Conservation (phyloP, 2,888 invertebrate genomes). For the Phrixothrix hirtus region DNA sequence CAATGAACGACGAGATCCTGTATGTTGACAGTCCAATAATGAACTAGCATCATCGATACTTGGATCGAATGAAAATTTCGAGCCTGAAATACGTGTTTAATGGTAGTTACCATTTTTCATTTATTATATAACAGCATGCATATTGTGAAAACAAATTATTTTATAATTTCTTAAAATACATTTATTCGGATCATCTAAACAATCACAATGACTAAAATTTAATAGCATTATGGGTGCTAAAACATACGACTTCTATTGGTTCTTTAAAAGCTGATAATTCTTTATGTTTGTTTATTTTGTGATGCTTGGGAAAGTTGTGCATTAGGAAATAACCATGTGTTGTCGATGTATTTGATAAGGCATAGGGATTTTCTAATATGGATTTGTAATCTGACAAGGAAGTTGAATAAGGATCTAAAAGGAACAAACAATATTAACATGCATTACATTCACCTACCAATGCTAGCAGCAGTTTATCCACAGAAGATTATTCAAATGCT, state of each 20-base stretch:
- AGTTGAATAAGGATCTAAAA: conserved; percentile 5
- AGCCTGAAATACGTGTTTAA: conserved; percentile 56
- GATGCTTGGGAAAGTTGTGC: no score
- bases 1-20: conserved; percentile 76
- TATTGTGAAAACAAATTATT: no score
- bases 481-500: conserved; percentile 49
- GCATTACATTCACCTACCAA: conserved; percentile 45
- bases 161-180: no score
- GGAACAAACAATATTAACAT: conserved; percentile 21
- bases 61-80: conserved; percentile 67
- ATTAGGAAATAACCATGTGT: no score
- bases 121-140: conserved; percentile 1
- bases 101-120: not conserved
- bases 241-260: no score
- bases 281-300: no score
- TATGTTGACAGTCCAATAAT: conserved; percentile 61
- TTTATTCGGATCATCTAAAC: no score
- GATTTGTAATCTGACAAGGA: not conserved
- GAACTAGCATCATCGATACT: conserved; percentile 73
- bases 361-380: no score
- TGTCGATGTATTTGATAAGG: no score
- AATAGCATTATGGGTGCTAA: no score
- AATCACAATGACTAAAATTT: no score
- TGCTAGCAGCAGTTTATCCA: conserved; percentile 33
- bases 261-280: no score